phyloP scores from a whole-genome alignment of 2,888 invertebrate genomes.

The Trissonchulus sp. region DNA sequence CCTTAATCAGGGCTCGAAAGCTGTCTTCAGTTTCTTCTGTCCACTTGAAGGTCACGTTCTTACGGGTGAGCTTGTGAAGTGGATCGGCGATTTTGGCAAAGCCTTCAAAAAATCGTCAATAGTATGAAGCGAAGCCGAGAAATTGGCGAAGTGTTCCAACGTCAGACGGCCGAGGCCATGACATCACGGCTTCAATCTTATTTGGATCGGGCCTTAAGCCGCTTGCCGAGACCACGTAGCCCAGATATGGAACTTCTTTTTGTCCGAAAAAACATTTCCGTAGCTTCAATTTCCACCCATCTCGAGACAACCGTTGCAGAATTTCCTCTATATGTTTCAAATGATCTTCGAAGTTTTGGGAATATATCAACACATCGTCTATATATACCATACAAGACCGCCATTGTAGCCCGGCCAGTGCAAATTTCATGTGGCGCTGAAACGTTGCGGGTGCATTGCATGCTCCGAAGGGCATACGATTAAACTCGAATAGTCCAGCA shows the following conservation, averaged over 20 bases:
- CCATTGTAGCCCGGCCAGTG: conserved; percentile 35
- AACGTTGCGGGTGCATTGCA: conserved; percentile 43
- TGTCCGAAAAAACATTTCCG: conserved; percentile 38
- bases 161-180: too few relatives aligned
- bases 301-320: conserved; percentile 33
- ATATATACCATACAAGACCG: conserved; percentile 38
- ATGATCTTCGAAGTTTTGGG: conserved; percentile 36
- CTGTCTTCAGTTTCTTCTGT: too few relatives aligned
- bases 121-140: too few relatives aligned
- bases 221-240: conserved; percentile 27
- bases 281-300: conserved; percentile 37
- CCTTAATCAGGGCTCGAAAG: neutral
- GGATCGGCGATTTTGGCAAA: too few relatives aligned
- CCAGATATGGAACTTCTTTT: conserved; percentile 31
- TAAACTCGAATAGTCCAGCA: conserved; percentile 44
- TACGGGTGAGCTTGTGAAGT: too few relatives aligned
- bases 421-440: conserved; percentile 39
- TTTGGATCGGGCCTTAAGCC: conserved; percentile 24
- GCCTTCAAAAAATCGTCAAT: too few relatives aligned
- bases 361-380: conserved; percentile 37
- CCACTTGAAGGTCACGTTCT: too few relatives aligned
- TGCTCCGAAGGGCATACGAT: conserved; percentile 42
- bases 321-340: conserved; percentile 32
- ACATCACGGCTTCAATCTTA: too few relatives aligned
- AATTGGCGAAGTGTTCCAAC: too few relatives aligned